phyloP scores from a whole-genome alignment of 2,113 vertebrate genomes.

The Lipophrys pholis region DNA sequence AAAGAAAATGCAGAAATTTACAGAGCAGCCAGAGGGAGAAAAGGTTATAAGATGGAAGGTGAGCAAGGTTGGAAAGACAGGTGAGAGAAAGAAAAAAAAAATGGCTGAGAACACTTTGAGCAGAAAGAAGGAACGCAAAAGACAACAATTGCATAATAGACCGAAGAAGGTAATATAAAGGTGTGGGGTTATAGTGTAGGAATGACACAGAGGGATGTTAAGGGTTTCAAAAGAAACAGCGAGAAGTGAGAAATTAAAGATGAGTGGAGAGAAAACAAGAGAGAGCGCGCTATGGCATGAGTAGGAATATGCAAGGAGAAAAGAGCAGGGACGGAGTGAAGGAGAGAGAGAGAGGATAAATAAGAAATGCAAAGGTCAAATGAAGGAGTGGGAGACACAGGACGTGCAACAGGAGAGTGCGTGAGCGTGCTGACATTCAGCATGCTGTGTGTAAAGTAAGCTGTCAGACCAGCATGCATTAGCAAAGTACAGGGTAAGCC shows the following conservation, averaged over 20 bases:
- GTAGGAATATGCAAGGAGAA: neutral
- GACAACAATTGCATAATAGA: neutral
- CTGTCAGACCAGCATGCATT: conserved; percentile 15
- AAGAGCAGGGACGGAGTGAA: neutral
- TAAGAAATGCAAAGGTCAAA: conserved; percentile 40
- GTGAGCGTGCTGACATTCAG: conserved; percentile 41
- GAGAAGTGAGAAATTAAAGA: neutral
- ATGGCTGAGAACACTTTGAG: conserved; percentile 11
- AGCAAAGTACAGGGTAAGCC: conserved; percentile 12
- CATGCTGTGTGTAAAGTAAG: neutral
- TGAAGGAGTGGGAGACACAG: conserved; percentile 13
- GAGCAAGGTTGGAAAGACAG: conserved; percentile 50
- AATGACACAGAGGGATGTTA: too few species aligned
- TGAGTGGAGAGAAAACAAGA: neutral
- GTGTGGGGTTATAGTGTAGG: neutral
- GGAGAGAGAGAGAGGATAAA: neutral
- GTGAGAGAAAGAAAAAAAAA: conserved; percentile 13
- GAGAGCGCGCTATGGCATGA: neutral
- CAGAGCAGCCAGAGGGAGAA: conserved; percentile 57
- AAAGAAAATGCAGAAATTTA: conserved; percentile 62
- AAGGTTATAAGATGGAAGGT: conserved; percentile 47
- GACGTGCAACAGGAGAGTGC: conserved; percentile 5
- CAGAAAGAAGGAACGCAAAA: conserved; percentile 32
- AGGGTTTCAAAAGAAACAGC: too few species aligned
- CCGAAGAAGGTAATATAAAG: neutral